Conservation (phyloP, 2,113 vertebrate species). For the Tilapia sparmanii region DNA sequence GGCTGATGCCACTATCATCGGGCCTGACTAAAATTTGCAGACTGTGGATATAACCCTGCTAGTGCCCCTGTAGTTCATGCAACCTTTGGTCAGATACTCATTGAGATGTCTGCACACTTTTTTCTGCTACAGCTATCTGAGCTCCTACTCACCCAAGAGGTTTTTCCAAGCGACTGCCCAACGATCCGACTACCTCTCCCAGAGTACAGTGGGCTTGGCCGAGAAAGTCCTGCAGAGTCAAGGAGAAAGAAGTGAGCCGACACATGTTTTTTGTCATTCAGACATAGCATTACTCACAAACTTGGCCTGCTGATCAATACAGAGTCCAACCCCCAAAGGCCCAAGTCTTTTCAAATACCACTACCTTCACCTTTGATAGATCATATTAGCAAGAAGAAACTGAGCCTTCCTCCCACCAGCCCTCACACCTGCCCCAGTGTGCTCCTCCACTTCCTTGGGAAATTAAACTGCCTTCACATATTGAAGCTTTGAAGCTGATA, state of each 20-base stretch:
- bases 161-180: slow-evolving; percentile 89
- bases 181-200: slow-evolving; percentile 93
- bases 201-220: slow-evolving; percentile 91
- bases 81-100: not conserved
- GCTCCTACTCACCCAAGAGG: slow-evolving; percentile 82
- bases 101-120: not conserved
- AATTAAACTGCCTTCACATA: slow-evolving; percentile 15
- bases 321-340: not conserved
- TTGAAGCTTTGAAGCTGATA: not conserved
- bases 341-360: not conserved
- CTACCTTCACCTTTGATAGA: not conserved
- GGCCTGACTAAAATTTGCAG: not conserved
- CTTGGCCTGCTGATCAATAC: not conserved
- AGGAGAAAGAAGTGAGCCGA: not conserved
- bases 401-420: slow-evolving; percentile 19
- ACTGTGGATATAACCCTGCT: not conserved
- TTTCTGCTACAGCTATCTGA: not conserved
- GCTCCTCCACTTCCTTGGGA: not conserved
- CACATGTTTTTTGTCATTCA: not conserved
- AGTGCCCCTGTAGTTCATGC: accelerated
- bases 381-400: not conserved
- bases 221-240: slow-evolving; percentile 86
- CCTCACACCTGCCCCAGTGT: slow-evolving; percentile 5
- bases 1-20: not conserved
- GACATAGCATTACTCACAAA: not conserved